Evolutionary conservation across 1,140 invertebrate genomes (phyloP).

Genomic region (Uloborus diversus): DNA sequence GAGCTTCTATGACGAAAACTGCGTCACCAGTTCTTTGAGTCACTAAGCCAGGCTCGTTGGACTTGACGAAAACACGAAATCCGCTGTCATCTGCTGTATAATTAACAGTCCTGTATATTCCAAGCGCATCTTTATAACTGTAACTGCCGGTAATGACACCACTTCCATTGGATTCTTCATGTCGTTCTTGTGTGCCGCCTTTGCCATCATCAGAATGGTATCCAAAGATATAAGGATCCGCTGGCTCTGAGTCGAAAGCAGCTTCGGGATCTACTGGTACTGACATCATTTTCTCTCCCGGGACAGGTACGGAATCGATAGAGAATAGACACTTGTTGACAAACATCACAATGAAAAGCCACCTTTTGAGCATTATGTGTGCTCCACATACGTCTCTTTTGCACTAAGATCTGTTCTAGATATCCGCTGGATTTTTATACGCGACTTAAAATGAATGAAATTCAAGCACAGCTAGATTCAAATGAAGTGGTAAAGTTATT

Average conservation of each 20-base stretch:
- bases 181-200: conserved; percentile 47
- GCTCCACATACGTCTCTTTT: too few relatives aligned
- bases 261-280: neutral
- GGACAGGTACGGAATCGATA: neutral
- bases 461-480: neutral
- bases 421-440: neutral
- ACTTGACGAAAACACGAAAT: neutral
- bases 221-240: conserved; percentile 55
- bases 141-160: conserved; percentile 52
- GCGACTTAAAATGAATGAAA: neutral
- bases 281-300: neutral
- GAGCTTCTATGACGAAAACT: neutral
- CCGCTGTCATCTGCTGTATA: conserved; percentile 42
- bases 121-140: conserved; percentile 53
- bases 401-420: neutral
- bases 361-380: neutral
- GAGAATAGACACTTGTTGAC: neutral
- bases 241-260: neutral
- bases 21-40: neutral
- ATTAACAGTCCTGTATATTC: conserved; percentile 52
- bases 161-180: conserved; percentile 53
- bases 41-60: neutral
- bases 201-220: conserved; percentile 57
- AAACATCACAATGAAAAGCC: neutral
- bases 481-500: neutral